A percentile compares a stretch with the other conserved stretches of the same genome.
Conservation (phyloP, 2,113 vertebrate species). For the Cynocephalus volans region DNA sequence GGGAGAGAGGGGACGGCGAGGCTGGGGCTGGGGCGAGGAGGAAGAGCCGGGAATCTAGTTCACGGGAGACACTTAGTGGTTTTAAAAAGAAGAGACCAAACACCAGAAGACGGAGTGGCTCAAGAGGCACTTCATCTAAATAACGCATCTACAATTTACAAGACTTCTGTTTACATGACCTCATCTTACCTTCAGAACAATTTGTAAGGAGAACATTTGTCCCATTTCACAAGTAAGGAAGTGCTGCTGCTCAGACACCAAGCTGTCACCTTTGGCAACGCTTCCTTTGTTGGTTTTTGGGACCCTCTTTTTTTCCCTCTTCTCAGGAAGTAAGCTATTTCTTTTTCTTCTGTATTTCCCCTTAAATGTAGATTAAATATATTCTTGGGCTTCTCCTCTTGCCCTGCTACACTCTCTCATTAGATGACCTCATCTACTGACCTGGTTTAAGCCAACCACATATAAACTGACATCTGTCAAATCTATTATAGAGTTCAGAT, state of each 20-base stretch:
- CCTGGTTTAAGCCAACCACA: too few species aligned
- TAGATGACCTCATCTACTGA: background rate
- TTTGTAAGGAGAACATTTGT: background rate
- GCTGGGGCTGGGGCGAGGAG: rapidly evolving
- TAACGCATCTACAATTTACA: background rate
- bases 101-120: background rate
- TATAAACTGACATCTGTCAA: background rate
- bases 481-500: background rate
- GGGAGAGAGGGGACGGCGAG: rapidly evolving
- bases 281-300: background rate
- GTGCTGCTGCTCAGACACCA: background rate
- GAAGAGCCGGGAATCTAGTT: rapidly evolving
- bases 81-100: background rate
- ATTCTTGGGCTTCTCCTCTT: background rate
- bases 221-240: background rate
- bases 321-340: background rate
- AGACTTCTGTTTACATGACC: background rate
- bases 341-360: background rate
- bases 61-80: rapidly evolving
- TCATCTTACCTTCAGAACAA: background rate
- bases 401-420: background rate
- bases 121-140: background rate
- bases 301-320: background rate
- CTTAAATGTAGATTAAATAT: background rate
- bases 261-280: background rate